Conservation (phyloP, 2,797 vertebrate genomes). For the Syngnathus acus region DNA sequence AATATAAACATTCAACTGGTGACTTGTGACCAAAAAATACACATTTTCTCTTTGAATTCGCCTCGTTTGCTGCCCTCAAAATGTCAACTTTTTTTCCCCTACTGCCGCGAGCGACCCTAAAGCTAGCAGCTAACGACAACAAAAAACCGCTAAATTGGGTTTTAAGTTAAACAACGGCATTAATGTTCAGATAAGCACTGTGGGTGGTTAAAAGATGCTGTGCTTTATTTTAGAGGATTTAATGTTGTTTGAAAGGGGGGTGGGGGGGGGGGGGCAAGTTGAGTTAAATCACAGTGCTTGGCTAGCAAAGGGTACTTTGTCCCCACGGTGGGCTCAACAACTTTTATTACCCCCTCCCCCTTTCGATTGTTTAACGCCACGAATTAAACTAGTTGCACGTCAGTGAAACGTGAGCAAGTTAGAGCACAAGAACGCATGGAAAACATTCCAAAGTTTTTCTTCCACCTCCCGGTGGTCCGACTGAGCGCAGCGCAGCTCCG, state of each 20-base stretch:
- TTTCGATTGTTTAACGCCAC: neutral
- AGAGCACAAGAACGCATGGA: neutral
- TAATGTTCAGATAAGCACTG: neutral
- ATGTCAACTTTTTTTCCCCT: neutral
- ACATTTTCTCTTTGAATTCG: neutral
- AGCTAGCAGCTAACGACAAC: constrained; percentile 23
- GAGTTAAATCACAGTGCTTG: constrained; percentile 39
- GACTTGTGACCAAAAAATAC: accelerated
- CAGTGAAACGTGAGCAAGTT: neutral
- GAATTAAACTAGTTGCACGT: neutral
- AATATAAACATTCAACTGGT: accelerated
- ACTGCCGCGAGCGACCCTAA: constrained; percentile 48
- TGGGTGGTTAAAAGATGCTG: neutral
- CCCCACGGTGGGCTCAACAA: constrained; percentile 11
- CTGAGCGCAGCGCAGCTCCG: constrained; percentile 16
- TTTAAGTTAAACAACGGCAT: neutral
- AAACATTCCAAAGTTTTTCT: constrained; percentile 8
- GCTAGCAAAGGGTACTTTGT: constrained; percentile 42
- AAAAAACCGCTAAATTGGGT: neutral
- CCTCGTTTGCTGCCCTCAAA: neutral
- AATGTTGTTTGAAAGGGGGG: neutral
- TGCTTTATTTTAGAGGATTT: neutral
- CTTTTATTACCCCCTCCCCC: neutral
- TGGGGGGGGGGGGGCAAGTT: neutral
- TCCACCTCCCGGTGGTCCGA: constrained; percentile 22